Percentiles rank a stretch among this genome's conserved stretches.
Evolutionary conservation across 2,797 vertebrate genomes (phyloP).

Genomic region (Linurgus olivaceus): DNA sequence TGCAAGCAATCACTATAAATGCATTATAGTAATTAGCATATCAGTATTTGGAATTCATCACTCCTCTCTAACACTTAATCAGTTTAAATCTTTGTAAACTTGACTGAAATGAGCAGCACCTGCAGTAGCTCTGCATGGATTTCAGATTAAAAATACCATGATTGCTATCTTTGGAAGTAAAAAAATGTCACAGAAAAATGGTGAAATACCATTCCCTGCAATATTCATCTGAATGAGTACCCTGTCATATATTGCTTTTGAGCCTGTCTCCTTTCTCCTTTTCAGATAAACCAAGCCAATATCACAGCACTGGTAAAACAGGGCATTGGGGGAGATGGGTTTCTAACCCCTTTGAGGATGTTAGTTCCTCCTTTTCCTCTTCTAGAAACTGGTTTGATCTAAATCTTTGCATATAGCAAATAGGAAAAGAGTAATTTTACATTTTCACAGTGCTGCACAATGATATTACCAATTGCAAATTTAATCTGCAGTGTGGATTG

Average conservation of each 20-base stretch:
- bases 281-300: neutral
- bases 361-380: neutral
- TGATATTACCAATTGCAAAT: neutral
- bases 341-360: neutral
- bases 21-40: neutral
- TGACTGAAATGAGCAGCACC: neutral
- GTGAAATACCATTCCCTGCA: neutral
- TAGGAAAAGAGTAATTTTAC: neutral
- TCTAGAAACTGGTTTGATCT: neutral
- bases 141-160: neutral
- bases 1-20: neutral
- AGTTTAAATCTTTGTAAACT: neutral
- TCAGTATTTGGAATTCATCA: neutral
- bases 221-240: neutral
- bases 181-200: neutral
- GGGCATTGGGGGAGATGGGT: fast-evolving
- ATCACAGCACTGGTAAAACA: neutral
- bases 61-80: neutral
- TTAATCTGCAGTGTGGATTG: constrained; percentile 1
- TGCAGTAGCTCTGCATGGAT: neutral
- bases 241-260: neutral
- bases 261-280: neutral
- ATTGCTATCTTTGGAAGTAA: neutral
- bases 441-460: neutral
- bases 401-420: neutral